These are phyloP conservation scores for Papilio elwesi DNA, from an alignment of 2,888 invertebrate genomes.

Conservation along the genomic window DNA sequence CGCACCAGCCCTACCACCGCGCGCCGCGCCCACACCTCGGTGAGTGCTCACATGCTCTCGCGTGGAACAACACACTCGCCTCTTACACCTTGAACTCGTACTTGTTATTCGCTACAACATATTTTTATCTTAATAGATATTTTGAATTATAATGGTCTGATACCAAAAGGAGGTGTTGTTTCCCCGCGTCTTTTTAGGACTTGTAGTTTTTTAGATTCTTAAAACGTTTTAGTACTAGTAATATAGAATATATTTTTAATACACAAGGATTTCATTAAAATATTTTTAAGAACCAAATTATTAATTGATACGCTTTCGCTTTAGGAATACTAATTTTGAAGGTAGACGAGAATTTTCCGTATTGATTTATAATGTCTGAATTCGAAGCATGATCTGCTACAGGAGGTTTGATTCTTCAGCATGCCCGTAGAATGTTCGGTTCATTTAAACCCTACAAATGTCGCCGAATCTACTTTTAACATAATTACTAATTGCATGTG, in stretches of 20 bases:
- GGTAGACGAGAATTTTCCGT: conserved; percentile 65
- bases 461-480: conserved; percentile 53
- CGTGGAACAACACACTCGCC: background rate
- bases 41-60: conserved; percentile 42
- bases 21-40: conserved; percentile 78
- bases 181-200: background rate
- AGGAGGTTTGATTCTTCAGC: conserved; percentile 62
- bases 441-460: conserved; percentile 51
- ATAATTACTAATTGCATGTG: conserved; percentile 74
- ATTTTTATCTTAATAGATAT: conserved; percentile 5
- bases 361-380: conserved; percentile 48
- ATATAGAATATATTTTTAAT: background rate
- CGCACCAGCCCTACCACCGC: conserved; percentile 76
- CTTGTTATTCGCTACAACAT: background rate
- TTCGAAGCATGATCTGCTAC: conserved; percentile 69
- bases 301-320: conserved; percentile 63
- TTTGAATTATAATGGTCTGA: background rate
- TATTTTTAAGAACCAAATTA: conserved; percentile 28
- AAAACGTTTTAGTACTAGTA: conserved; percentile 4
- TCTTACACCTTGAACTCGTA: background rate
- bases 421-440: conserved; percentile 70
- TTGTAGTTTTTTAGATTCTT: conserved; percentile 17
- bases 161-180: background rate
- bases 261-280: background rate
- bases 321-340: conserved; percentile 65